Percentiles rank a stretch among this genome's conserved stretches.
Conservation (phyloP, 2,113 vertebrate species). For the Nothobranchius furzeri region DNA sequence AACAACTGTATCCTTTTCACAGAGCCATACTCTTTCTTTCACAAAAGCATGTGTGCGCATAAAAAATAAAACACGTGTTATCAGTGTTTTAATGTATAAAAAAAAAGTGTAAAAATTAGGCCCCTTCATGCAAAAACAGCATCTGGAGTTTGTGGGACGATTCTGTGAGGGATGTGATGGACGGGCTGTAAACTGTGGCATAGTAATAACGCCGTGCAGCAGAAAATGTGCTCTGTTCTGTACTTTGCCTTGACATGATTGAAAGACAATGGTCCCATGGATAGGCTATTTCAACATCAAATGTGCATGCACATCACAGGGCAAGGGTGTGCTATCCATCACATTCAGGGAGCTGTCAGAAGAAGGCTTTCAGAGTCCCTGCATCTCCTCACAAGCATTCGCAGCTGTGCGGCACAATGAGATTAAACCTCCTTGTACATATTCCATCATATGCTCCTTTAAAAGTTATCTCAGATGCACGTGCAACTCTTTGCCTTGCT, state of each 20-base stretch:
- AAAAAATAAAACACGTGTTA: constrained; percentile 16
- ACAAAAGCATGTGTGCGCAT: constrained; percentile 51
- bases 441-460: constrained; percentile 31
- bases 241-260: constrained; percentile 79
- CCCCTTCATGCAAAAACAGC: constrained; percentile 32
- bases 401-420: constrained; percentile 57
- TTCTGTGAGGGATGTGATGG: constrained; percentile 38
- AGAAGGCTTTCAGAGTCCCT: constrained; percentile 47
- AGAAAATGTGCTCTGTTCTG: constrained; percentile 74
- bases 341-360: constrained; percentile 77
- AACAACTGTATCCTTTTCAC: constrained; percentile 51
- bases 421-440: constrained; percentile 59
- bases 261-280: constrained; percentile 79
- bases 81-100: constrained; percentile 27
- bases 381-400: constrained; percentile 54
- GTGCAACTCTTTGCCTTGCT: constrained; percentile 5
- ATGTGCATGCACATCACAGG: constrained; percentile 80
- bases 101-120: constrained; percentile 27
- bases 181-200: constrained; percentile 66
- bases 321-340: constrained; percentile 77
- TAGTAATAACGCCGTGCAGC: constrained; percentile 68
- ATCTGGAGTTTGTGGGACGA: constrained; percentile 13
- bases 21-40: constrained; percentile 39
- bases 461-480: not conserved
- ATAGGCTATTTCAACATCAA: constrained; percentile 79